phyloP scores from a whole-genome alignment of 1,140 invertebrate species.

The Triops cancriformis region DNA sequence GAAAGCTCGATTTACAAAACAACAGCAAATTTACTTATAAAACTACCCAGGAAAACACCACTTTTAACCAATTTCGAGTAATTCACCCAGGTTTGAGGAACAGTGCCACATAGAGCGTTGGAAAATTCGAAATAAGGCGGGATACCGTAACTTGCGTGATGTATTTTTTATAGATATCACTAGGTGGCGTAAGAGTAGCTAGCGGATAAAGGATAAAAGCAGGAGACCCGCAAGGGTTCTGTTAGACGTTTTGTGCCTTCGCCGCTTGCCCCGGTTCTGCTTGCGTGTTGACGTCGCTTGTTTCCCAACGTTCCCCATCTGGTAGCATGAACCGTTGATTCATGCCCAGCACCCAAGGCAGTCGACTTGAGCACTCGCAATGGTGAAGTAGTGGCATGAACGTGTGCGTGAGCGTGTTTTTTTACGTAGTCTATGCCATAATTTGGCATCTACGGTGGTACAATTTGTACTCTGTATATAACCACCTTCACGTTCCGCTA shows the following conservation, averaged over 20 bases:
- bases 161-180: no score
- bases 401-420: background rate
- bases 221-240: background rate
- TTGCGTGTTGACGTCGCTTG: background rate
- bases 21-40: no score
- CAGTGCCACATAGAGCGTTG: no score
- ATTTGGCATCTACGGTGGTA: background rate
- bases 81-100: background rate
- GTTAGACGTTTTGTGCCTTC: background rate
- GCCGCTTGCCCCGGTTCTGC: background rate
- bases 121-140: no score
- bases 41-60: no score
- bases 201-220: background rate
- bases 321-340: conserved; percentile 2
- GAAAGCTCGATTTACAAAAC: no score
- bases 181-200: background rate
- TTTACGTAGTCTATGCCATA: background rate
- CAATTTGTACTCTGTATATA: background rate
- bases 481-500: background rate
- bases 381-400: background rate
- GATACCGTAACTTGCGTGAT: no score
- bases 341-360: background rate
- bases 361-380: background rate
- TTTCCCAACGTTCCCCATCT: conserved; percentile 1
- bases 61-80: no score